phyloP scores from a whole-genome alignment of 2,888 invertebrate species.

The Dicyrtomina minuta region DNA sequence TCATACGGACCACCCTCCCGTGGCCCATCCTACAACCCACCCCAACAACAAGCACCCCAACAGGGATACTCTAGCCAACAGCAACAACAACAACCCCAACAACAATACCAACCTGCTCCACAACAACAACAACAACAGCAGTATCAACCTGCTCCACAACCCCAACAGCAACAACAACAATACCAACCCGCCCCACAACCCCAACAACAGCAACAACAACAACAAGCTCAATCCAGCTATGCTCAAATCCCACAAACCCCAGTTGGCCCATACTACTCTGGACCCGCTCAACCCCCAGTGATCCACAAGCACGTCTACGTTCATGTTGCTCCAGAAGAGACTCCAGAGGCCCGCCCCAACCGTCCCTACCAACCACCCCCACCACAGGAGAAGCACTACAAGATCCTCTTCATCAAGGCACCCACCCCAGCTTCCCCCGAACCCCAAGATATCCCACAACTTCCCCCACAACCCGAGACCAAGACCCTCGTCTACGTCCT shows the following conservation, averaged over 20 bases:
- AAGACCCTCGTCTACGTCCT: slow-evolving; percentile 66
- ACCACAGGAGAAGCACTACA: slow-evolving; percentile 75
- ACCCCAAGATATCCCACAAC: slow-evolving; percentile 48
- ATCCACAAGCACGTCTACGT: slow-evolving; percentile 90
- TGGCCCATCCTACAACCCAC: too few species aligned
- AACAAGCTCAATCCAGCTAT: slow-evolving; percentile 54
- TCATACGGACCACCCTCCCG: slow-evolving; percentile 22
- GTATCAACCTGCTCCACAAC: slow-evolving; percentile 20
- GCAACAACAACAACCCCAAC: too few species aligned
- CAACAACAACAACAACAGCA: slow-evolving; percentile 29
- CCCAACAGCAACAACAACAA: slow-evolving; percentile 32
- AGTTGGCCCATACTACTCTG: slow-evolving; percentile 20
- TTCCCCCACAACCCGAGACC: slow-evolving; percentile 50
- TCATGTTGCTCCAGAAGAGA: slow-evolving; percentile 71
- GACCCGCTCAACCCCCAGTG: slow-evolving; percentile 59
- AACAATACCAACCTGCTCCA: slow-evolving; percentile 10
- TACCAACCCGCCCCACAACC: slow-evolving; percentile 35
- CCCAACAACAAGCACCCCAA: too few species aligned
- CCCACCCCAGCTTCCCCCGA: slow-evolving; percentile 46
- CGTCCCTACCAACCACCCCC: slow-evolving; percentile 88
- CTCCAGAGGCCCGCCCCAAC: slow-evolving; percentile 73
- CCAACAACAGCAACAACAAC: slow-evolving; percentile 30
- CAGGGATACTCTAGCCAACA: too few species aligned
- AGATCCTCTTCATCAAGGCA: slow-evolving; percentile 79
- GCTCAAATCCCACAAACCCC: slow-evolving; percentile 57